These are phyloP conservation scores for Acleris cristana DNA, from an alignment of 2,888 invertebrate genomes.

Conservation along the genomic window DNA sequence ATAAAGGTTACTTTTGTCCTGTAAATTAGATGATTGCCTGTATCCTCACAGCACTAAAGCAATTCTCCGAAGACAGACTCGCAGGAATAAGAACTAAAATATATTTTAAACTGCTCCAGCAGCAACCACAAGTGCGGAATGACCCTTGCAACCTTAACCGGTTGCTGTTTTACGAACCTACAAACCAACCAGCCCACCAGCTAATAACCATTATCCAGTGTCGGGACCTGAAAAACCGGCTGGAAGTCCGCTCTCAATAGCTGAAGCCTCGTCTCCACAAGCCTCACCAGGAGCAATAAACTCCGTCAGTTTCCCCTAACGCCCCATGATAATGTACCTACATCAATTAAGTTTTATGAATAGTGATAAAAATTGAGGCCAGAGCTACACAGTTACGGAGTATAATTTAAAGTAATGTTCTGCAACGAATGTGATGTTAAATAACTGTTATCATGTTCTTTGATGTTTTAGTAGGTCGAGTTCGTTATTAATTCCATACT, in stretches of 20 bases:
- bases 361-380: slow-evolving; percentile 37
- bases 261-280: slow-evolving; percentile 20
- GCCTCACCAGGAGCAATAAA: slow-evolving; percentile 29
- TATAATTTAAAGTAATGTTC: slow-evolving; percentile 34
- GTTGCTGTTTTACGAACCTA: slow-evolving; percentile 5
- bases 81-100: no score
- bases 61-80: no score
- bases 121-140: background rate
- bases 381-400: slow-evolving; percentile 30
- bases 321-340: slow-evolving; percentile 27
- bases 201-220: background rate
- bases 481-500: background rate
- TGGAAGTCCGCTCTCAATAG: background rate
- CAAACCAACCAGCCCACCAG: background rate
- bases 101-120: background rate
- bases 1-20: no score
- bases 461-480: slow-evolving; percentile 7
- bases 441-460: slow-evolving; percentile 22
- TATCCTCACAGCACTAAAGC: no score
- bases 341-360: slow-evolving; percentile 35
- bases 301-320: slow-evolving; percentile 26
- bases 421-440: slow-evolving; percentile 32
- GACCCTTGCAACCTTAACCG: background rate
- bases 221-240: slow-evolving; percentile 5
- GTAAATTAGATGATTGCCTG: no score